phyloP scores from a whole-genome alignment of 2,113 vertebrate genomes.

The Pseudopipra pipra region DNA sequence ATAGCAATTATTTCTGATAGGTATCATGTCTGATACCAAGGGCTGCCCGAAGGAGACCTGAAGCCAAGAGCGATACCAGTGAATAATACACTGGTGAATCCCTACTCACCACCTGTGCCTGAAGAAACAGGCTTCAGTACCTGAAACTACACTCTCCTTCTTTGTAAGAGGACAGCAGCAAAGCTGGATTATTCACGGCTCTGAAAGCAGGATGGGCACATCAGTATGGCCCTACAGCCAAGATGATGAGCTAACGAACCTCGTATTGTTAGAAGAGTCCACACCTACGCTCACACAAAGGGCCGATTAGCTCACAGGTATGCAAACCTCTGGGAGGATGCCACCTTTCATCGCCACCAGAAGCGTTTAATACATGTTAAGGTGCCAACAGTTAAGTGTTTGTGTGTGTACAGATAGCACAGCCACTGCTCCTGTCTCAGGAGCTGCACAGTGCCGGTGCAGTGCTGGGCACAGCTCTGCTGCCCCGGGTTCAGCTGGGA shows the following conservation, averaged over 20 bases:
- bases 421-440: not conserved
- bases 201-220: conserved; percentile 51
- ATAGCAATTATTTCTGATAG: conserved; percentile 15
- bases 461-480: not conserved
- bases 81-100: not conserved
- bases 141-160: conserved; percentile 32
- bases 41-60: not conserved
- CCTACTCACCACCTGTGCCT: not conserved
- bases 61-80: conserved; percentile 9
- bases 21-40: not conserved
- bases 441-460: not conserved
- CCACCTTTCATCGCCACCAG: conserved; percentile 50
- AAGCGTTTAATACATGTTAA: not conserved
- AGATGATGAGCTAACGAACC: conserved; percentile 51
- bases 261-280: conserved; percentile 52
- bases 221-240: conserved; percentile 52
- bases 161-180: not conserved
- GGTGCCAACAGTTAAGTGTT: conserved; percentile 31
- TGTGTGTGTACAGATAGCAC: not conserved
- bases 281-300: conserved; percentile 58
- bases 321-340: conserved; percentile 63
- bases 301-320: conserved; percentile 48
- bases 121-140: conserved; percentile 27
- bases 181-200: conserved; percentile 43
- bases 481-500: not conserved